A percentile compares a stretch with the other conserved stretches of the same genome.
Evolutionary conservation across 2,888 invertebrate genomes (phyloP).

Genomic region (Drosophila austrosaltans): DNA sequence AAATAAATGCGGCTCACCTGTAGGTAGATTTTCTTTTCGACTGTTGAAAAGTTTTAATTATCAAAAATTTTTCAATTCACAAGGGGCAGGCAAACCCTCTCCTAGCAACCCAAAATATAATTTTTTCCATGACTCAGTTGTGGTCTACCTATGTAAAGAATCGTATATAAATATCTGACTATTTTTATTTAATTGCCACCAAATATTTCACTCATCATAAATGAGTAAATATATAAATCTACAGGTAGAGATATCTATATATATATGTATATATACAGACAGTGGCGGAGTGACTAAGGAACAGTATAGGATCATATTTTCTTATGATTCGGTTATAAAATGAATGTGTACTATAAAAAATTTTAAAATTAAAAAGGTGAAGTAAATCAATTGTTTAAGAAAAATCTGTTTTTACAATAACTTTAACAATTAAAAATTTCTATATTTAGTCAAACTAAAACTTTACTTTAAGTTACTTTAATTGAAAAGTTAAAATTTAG

Average conservation of each 20-base stretch:
- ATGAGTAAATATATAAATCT: slow-evolving; percentile 26
- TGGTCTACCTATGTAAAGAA: slow-evolving; percentile 45
- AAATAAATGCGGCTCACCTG: slow-evolving; percentile 75
- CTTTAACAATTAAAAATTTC: too few species aligned
- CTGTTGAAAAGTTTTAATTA: slow-evolving; percentile 64
- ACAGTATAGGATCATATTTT: too few species aligned
- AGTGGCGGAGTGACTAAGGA: not conserved
- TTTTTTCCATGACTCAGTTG: slow-evolving; percentile 29
- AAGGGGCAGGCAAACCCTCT: not conserved
- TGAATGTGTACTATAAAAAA: too few species aligned
- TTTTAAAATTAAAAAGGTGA: too few species aligned
- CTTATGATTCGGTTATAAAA: too few species aligned
- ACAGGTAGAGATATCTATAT: slow-evolving; percentile 28
- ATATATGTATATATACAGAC: slow-evolving; percentile 2
- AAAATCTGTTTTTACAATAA: too few species aligned
- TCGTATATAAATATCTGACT: slow-evolving; percentile 46
- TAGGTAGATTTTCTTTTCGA: slow-evolving; percentile 55
- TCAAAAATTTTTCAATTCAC: slow-evolving; percentile 47
- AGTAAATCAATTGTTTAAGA: too few species aligned
- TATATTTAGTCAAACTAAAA: too few species aligned
- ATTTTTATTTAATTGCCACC: slow-evolving; percentile 62
- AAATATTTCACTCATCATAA: slow-evolving; percentile 54
- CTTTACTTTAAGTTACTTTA: too few species aligned
- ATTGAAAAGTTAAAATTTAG: too few species aligned
- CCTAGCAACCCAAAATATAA: not conserved